phyloP scores from a whole-genome alignment of 1,140 invertebrate genomes.

The Halyomorpha halys region DNA sequence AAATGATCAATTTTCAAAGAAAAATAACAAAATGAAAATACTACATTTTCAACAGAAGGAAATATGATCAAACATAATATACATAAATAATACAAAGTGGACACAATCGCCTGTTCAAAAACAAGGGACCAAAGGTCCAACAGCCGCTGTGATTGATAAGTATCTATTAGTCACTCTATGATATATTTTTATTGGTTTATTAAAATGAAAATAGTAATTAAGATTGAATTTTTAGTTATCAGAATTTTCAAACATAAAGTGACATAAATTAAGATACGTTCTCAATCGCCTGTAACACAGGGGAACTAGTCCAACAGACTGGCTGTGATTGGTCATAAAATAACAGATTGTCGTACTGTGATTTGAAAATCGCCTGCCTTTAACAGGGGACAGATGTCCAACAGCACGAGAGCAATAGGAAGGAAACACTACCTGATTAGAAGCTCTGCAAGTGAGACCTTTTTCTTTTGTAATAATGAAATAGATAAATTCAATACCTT shows the following conservation, averaged over 20 bases:
- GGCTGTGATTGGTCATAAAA: slow-evolving; percentile 15
- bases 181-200: not conserved
- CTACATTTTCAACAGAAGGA: slow-evolving; percentile 9
- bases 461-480: slow-evolving; percentile 3
- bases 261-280: not conserved
- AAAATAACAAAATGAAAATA: slow-evolving; percentile 3
- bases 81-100: slow-evolving; percentile 2
- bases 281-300: slow-evolving; percentile 12
- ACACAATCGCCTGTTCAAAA: slow-evolving; percentile 16
- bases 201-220: not conserved
- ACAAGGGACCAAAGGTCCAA: slow-evolving; percentile 19
- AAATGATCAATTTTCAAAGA: slow-evolving; percentile 3
- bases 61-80: not conserved
- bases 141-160: slow-evolving; percentile 13
- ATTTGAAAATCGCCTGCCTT: slow-evolving; percentile 18
- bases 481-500: too few relatives aligned
- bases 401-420: slow-evolving; percentile 11
- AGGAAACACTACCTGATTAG: slow-evolving; percentile 14
- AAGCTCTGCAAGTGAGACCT: not conserved
- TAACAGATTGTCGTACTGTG: slow-evolving; percentile 9
- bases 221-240: not conserved
- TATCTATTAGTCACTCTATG: slow-evolving; percentile 1
- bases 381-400: slow-evolving; percentile 15
- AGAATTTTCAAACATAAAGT: not conserved
- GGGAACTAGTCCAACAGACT: slow-evolving; percentile 17